These are phyloP conservation scores for Amiota minor DNA, from an alignment of 2,888 invertebrate genomes.

Conservation along the genomic window DNA sequence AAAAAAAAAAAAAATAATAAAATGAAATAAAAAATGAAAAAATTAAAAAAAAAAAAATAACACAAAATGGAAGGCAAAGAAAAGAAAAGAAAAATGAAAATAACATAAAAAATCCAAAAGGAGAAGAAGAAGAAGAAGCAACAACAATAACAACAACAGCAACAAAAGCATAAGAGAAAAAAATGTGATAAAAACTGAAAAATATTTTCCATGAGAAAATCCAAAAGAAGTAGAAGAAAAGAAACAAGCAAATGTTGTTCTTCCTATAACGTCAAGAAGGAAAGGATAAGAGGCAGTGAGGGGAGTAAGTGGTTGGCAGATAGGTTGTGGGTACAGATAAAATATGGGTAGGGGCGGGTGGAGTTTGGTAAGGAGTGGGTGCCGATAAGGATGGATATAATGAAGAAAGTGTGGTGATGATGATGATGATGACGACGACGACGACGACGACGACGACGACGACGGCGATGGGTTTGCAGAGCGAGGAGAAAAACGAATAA, in stretches of 20 bases:
- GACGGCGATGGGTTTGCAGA: background rate
- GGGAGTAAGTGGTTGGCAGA: background rate
- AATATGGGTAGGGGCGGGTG: no score
- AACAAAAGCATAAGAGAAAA: slow-evolving; percentile 65
- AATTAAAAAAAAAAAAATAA: slow-evolving; percentile 27
- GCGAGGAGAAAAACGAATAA: background rate
- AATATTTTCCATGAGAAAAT: slow-evolving; percentile 70
- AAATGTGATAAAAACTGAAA: slow-evolving; percentile 68
- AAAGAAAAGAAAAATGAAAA: slow-evolving; percentile 37
- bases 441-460: background rate
- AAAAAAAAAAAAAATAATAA: slow-evolving; percentile 49
- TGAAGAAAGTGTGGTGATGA: background rate
- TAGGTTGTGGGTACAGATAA: background rate
- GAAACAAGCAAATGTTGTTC: background rate
- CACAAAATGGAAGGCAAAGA: slow-evolving; percentile 27
- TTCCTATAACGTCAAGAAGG: background rate
- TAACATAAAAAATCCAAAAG: slow-evolving; percentile 44
- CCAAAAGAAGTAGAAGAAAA: slow-evolving; percentile 56
- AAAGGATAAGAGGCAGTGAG: background rate
- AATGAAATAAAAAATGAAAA: slow-evolving; percentile 43
- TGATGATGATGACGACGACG: background rate
- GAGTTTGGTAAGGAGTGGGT: slow-evolving; percentile 26
- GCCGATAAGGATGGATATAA: background rate
- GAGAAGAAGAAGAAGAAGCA: slow-evolving; percentile 41
- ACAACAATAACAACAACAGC: background rate